phyloP scores from a whole-genome alignment of 2,797 vertebrate genomes.

The Varecia variegata region DNA sequence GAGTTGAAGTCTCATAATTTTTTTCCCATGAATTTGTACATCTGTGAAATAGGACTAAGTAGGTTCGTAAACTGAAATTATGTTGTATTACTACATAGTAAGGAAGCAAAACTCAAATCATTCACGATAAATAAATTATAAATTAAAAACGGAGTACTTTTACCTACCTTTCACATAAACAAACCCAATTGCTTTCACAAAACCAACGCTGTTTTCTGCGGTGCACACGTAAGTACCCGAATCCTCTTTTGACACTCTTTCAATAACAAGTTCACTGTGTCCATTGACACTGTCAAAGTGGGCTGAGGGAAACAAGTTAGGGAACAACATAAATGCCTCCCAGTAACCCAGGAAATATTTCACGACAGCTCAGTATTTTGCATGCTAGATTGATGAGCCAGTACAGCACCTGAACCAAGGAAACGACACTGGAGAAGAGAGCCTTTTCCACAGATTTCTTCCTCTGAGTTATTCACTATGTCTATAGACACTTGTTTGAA shows the following conservation, averaged over 20 bases:
- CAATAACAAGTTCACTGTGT: slow-evolving; percentile 93
- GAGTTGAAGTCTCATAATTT: not conserved
- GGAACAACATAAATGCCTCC: slow-evolving; percentile 33
- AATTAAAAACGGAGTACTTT: not conserved
- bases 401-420: not conserved
- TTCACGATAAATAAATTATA: not conserved
- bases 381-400: slow-evolving; percentile 62
- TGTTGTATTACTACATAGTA: not conserved
- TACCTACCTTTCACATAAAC: slow-evolving; percentile 95
- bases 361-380: not conserved
- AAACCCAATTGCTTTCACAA: slow-evolving; percentile 92
- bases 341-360: slow-evolving; percentile 34
- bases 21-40: not conserved
- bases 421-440: not conserved
- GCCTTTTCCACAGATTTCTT: not conserved
- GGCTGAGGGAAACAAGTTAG: slow-evolving; percentile 82
- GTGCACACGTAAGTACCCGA: slow-evolving; percentile 94
- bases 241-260: slow-evolving; percentile 92
- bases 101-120: not conserved
- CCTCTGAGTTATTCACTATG: not conserved
- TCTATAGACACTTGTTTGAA: slow-evolving; percentile 47
- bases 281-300: slow-evolving; percentile 88
- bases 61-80: not conserved
- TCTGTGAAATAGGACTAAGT: not conserved
- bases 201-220: slow-evolving; percentile 93